Evolutionary conservation across 2,888 invertebrate genomes (phyloP).

Genomic region (Junonia oenone): DNA sequence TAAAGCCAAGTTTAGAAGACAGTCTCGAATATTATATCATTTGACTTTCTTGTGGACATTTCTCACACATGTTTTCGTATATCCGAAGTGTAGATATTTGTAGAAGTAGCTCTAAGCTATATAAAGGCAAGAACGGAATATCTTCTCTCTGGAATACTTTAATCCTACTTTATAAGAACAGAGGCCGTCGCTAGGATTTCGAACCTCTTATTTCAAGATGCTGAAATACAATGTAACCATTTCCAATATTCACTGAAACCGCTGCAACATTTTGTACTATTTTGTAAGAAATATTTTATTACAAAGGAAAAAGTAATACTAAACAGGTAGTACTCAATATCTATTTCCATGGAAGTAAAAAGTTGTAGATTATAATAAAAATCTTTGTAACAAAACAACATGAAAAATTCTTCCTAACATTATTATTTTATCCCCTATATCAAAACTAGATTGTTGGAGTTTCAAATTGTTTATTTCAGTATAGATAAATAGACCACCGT

Average conservation of each 20-base stretch:
- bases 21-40: not conserved
- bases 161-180: constrained; percentile 25
- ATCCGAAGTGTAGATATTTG: constrained; percentile 3
- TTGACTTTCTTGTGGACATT: constrained; percentile 5
- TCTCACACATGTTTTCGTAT: constrained; percentile 4
- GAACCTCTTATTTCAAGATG: constrained; percentile 16
- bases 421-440: too few relatives aligned
- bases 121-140: constrained; percentile 2
- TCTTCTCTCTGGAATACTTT: constrained; percentile 8
- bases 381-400: too few relatives aligned
- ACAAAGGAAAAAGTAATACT: too few relatives aligned
- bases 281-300: not conserved
- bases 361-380: too few relatives aligned
- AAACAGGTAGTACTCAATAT: too few relatives aligned
- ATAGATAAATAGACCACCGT: too few relatives aligned
- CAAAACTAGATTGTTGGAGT: too few relatives aligned
- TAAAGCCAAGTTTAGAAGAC: not conserved
- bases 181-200: constrained; percentile 10
- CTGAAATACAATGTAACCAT: not conserved
- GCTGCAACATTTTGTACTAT: not conserved
- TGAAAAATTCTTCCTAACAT: too few relatives aligned
- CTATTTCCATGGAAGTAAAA: too few relatives aligned
- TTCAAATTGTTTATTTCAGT: too few relatives aligned
- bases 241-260: not conserved
- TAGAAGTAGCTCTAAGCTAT: constrained; percentile 8